Evolutionary conservation across 2,888 invertebrate genomes (phyloP).

Genomic region (Boloria selene): DNA sequence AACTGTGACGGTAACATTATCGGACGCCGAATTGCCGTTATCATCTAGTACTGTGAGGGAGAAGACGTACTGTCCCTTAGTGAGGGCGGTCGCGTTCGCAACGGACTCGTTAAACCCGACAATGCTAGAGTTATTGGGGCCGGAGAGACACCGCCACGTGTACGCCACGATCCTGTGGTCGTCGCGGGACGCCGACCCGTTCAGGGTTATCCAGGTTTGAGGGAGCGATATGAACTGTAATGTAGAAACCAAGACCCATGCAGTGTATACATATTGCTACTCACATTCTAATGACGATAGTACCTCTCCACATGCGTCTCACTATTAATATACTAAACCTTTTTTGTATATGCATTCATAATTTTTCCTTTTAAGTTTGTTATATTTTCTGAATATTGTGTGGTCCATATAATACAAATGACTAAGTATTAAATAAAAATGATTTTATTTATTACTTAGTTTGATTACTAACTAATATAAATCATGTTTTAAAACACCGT

Average conservation of each 20-base stretch:
- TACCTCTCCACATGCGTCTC: too few species aligned
- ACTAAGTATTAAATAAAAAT: too few species aligned
- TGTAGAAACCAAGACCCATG: conserved; percentile 18
- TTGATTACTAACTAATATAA: too few species aligned
- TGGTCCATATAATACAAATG: too few species aligned
- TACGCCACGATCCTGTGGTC: conserved; percentile 92
- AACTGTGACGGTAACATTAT: conserved; percentile 88
- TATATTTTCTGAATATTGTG: too few species aligned
- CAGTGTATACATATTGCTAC: neutral
- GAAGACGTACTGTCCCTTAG: conserved; percentile 92
- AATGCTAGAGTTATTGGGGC: conserved; percentile 83
- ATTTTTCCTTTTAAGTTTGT: too few species aligned
- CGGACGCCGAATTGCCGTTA: conserved; percentile 90
- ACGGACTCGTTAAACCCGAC: conserved; percentile 83
- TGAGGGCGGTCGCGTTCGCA: conserved; percentile 90
- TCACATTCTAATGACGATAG: too few species aligned
- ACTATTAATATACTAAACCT: too few species aligned
- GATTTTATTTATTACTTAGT: too few species aligned
- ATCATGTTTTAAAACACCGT: too few species aligned
- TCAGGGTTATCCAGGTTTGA: conserved; percentile 89
- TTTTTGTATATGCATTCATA: too few species aligned
- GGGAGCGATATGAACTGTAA: conserved; percentile 90
- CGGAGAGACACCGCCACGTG: conserved; percentile 91
- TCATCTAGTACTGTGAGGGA: conserved; percentile 92
- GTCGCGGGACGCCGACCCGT: conserved; percentile 91